Base-by-base conservation (phyloP, 2,797 vertebrate species). In the Brachymystax lenok region DNA sequence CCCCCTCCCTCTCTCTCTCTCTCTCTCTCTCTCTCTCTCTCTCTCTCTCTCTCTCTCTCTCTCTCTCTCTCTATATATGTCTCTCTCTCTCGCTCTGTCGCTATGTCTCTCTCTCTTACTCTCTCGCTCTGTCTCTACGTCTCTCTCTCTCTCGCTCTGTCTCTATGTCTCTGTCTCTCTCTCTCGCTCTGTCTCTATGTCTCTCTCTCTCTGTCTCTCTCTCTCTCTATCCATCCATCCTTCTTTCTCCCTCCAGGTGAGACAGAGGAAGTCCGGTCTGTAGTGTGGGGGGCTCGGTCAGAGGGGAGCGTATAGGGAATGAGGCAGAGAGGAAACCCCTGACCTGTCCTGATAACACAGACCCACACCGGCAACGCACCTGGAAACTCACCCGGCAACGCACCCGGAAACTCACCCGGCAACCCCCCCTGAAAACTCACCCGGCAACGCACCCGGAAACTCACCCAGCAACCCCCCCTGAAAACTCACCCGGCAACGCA, bases 271-370 rank as follows among this genome's bases (percentile, higher is more conserved):
- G 56, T n/a, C 56, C 7, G 56, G n/a, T 84, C 89, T 93, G 90
- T 89, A 87, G 86, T 81, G 85, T 69, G 89, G 86, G 90, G 90
- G 90, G 56, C 8, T n/a, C n/a, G 2, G 95, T 88, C 76, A 90
- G 87, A 87, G 90, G 94, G 92, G 93, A 85, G 83, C 94, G 93
- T 95, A 96, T 96, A 95, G 95, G 94, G 96, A 95, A 95, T 92
- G 91, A 91, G 91, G 91, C 90, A 90, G 85, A 59, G 54, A 59
- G n/a, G 83, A 85, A 89, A 91, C 94, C 90, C 91, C 92, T 93
- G 91, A 92, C 94, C 93, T 66, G 63, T 59, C 54, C 54, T 59
- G 54, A 59, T 19, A 59, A 30, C 63, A 4, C 63, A 66, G 4
- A 17, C 27, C 27, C 27, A 1, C 24, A 10, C 4, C 14, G 21